A percentile compares a stretch with the other conserved stretches of the same genome.
Conservation (phyloP, 2,113 vertebrate genomes). For the Polypterus bichir region DNA sequence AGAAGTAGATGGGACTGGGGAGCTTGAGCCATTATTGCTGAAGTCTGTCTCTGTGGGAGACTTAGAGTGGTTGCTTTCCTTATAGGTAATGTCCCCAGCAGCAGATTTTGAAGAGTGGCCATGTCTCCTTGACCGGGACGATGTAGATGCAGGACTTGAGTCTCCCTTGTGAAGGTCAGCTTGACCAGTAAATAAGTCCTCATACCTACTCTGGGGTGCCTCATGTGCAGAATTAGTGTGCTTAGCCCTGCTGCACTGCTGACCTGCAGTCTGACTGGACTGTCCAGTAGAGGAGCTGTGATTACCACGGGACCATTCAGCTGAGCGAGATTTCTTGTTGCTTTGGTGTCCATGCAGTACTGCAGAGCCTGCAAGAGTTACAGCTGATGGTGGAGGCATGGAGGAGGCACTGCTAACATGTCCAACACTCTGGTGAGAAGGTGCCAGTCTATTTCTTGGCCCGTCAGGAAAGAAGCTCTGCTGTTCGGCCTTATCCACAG, state of each 20-base stretch:
- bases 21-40: constrained; percentile 51
- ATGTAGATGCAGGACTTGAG: constrained; percentile 50
- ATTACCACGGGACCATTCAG: constrained; percentile 66
- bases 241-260: constrained; percentile 55
- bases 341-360: constrained; percentile 51
- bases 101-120: constrained; percentile 45
- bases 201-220: constrained; percentile 55
- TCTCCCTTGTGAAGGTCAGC: constrained; percentile 75
- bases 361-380: constrained; percentile 33
- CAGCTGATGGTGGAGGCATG: constrained; percentile 45
- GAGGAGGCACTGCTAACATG: constrained; percentile 26
- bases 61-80: constrained; percentile 62
- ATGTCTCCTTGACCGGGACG: constrained; percentile 56
- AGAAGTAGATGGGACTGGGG: constrained; percentile 78
- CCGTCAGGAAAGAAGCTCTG: constrained; percentile 60
- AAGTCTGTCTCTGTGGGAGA: constrained; percentile 64
- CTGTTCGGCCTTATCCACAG: constrained; percentile 59
- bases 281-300: constrained; percentile 43
- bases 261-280: constrained; percentile 40
- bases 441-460: constrained; percentile 50
- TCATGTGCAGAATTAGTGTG: constrained; percentile 51
- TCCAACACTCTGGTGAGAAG: constrained; percentile 42
- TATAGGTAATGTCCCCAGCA: constrained; percentile 47
- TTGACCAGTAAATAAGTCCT: constrained; percentile 70
- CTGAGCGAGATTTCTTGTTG: constrained; percentile 63